These are phyloP conservation scores for Chironomus tentans DNA, from an alignment of 2,888 invertebrate genomes.

Conservation along the genomic window DNA sequence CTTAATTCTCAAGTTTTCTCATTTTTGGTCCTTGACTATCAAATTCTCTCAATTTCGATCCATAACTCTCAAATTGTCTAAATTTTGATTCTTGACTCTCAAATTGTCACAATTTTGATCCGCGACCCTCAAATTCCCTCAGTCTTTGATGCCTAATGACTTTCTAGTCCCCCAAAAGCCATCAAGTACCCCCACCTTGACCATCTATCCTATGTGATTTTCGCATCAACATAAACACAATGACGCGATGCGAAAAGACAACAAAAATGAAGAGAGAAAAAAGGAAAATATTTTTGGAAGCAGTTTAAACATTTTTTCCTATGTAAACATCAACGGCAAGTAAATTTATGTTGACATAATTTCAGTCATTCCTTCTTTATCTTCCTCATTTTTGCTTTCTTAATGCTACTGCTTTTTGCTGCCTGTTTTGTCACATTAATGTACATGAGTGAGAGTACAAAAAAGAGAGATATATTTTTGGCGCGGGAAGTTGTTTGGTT, in stretches of 20 bases:
- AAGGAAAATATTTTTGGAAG: neutral
- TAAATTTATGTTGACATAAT: constrained; percentile 22
- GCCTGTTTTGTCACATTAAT: neutral
- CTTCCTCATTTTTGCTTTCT: too few relatives aligned
- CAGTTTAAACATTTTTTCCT: constrained; percentile 18
- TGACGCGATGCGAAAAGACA: neutral
- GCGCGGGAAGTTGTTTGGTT: neutral
- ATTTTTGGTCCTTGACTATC: too few relatives aligned
- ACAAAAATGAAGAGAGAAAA: neutral
- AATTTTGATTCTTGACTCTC: too few relatives aligned
- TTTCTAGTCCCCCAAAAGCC: too few relatives aligned
- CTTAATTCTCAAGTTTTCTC: too few relatives aligned
- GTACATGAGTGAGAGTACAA: neutral
- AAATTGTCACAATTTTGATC: too few relatives aligned
- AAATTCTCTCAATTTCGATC: too few relatives aligned
- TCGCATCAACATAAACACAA: neutral
- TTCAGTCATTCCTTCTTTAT: neutral
- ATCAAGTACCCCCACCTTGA: too few relatives aligned
- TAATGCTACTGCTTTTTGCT: too few relatives aligned
- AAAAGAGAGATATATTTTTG: neutral
- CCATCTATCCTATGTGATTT: neutral
- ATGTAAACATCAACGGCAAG: constrained; percentile 13
- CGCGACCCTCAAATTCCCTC: too few relatives aligned
- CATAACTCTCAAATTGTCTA: too few relatives aligned
- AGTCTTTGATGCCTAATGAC: too few relatives aligned